Evolutionary conservation across 35 echinoderm and acorn worm genomes (phyloP).

Genomic region (Strongylocentrotus purpuratus): DNA sequence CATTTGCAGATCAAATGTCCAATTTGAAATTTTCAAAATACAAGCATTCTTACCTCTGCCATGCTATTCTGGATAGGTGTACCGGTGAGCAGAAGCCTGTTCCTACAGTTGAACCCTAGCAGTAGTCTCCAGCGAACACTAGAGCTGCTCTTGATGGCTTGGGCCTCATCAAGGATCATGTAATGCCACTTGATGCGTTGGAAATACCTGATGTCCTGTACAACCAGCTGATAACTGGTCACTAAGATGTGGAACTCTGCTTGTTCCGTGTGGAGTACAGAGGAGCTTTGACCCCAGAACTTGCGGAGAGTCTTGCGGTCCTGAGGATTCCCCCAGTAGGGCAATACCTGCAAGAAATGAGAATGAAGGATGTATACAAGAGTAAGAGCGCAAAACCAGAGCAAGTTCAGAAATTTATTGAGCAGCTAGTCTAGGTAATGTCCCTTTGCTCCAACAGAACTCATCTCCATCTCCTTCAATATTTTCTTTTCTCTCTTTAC

Average conservation of each 20-base stretch:
- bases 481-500: no score
- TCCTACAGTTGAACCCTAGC: slow-evolving; percentile 94
- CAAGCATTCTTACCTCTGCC: slow-evolving; percentile 81
- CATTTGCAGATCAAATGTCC: no score
- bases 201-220: slow-evolving; percentile 97
- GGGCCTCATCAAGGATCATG: slow-evolving; percentile 96
- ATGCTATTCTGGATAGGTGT: slow-evolving; percentile 99
- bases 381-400: no score
- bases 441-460: no score
- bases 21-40: neutral
- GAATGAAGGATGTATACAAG: neutral
- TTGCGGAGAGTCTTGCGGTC: slow-evolving; percentile 88
- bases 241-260: slow-evolving; percentile 97
- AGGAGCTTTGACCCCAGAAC: slow-evolving; percentile 90
- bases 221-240: slow-evolving; percentile 98
- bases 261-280: slow-evolving; percentile 73
- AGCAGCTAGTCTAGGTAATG: no score
- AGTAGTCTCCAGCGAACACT: slow-evolving; percentile 95
- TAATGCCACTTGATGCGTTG: slow-evolving; percentile 99
- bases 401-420: no score
- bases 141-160: slow-evolving; percentile 97
- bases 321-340: slow-evolving; percentile 98
- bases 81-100: slow-evolving; percentile 89
- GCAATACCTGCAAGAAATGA: slow-evolving; percentile 63
- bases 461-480: no score